Percentiles rank a stretch among this genome's conserved stretches.
These are phyloP conservation scores for Cryptotis parvus DNA, from an alignment of 2,113 vertebrate species.

Conservation along the genomic window DNA sequence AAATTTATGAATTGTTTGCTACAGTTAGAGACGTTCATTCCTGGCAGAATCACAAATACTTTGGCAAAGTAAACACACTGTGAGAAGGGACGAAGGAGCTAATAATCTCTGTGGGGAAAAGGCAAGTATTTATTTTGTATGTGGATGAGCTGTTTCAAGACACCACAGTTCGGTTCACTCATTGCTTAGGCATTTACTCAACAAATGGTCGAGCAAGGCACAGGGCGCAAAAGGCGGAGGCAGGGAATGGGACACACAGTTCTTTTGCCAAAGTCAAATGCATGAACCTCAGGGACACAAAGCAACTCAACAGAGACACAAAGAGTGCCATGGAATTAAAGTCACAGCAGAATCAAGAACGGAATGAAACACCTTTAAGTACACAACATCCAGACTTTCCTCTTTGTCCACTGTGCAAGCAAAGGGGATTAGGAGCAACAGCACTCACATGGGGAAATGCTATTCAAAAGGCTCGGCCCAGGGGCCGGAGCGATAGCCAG, in stretches of 20 bases:
- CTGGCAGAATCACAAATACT: slow-evolving; percentile 15
- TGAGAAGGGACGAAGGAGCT: slow-evolving; percentile 20
- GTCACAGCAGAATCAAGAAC: neutral
- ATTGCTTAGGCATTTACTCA: neutral
- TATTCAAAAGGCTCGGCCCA: no score
- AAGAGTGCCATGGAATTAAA: neutral
- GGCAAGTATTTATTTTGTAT: neutral
- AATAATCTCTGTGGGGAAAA: slow-evolving; percentile 20
- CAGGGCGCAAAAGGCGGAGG: neutral
- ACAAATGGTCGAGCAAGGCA: neutral
- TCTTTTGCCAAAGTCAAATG: slow-evolving; percentile 1
- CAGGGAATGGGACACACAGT: neutral
- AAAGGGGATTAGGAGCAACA: neutral
- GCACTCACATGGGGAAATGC: neutral
- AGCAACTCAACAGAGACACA: neutral
- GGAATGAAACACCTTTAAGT: neutral
- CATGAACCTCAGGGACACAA: neutral
- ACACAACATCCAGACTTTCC: neutral
- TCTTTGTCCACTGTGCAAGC: neutral
- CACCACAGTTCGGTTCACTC: neutral
- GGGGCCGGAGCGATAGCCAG: no score
- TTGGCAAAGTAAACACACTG: slow-evolving; percentile 11
- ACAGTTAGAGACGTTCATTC: neutral
- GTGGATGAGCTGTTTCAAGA: neutral
- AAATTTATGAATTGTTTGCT: neutral